A percentile compares a stretch with the other conserved stretches of the same genome.
Conservation (phyloP, 2,888 invertebrate genomes). For the Anagyrus pseudococci region DNA sequence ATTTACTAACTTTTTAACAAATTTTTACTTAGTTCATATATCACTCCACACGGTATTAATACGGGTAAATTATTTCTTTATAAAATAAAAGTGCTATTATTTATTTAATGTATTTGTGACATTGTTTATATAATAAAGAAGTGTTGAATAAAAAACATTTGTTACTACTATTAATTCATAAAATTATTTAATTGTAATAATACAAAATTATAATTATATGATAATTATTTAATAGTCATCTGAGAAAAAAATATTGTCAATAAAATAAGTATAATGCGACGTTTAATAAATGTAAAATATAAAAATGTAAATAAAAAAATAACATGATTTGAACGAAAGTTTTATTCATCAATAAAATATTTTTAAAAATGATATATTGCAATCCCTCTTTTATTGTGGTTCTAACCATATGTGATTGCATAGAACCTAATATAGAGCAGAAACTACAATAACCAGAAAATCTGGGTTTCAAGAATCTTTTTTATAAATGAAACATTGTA, state of each 20-base stretch:
- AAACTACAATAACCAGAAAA: conserved; percentile 19
- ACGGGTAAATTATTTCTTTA: too few species aligned
- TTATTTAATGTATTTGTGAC: too few species aligned
- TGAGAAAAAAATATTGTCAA: background rate
- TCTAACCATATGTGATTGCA: conserved; percentile 10
- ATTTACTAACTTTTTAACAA: too few species aligned
- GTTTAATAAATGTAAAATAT: conserved; percentile 1
- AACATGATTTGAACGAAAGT: conserved; percentile 20
- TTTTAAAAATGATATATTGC: conserved; percentile 30
- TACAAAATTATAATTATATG: background rate
- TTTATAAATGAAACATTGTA: conserved; percentile 26
- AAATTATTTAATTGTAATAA: background rate
- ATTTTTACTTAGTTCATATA: too few species aligned
- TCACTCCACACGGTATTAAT: too few species aligned
- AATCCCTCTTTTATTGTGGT: conserved; percentile 15
- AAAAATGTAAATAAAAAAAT: conserved; percentile 5
- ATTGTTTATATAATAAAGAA: too few species aligned
- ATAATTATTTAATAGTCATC: background rate
- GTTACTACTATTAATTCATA: background rate
- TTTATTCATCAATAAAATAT: conserved; percentile 35
- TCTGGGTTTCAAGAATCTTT: conserved; percentile 19
- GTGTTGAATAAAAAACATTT: background rate
- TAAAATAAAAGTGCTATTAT: too few species aligned
- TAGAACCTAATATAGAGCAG: conserved; percentile 22
- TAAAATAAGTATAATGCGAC: background rate